Conservation (phyloP, 2,113 vertebrate genomes). For the Acrocephalus arundinaceus region DNA sequence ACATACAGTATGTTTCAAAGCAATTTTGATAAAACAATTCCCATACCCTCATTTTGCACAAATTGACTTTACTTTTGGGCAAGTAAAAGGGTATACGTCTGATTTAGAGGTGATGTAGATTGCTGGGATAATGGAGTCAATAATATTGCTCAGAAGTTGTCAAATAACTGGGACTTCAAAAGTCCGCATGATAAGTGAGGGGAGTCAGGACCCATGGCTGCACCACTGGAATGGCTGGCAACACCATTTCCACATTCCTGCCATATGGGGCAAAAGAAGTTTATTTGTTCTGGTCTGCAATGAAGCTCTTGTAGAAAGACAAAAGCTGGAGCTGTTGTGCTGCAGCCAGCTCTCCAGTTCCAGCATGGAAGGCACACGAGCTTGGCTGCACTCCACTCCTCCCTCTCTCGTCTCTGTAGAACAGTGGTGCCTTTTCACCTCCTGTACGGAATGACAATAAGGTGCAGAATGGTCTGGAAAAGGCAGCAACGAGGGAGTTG, state of each 20-base stretch:
- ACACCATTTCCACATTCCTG: rapidly evolving
- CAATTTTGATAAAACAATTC: not conserved
- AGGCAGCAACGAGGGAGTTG: not conserved
- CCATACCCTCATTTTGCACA: not conserved
- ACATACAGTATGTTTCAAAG: not conserved
- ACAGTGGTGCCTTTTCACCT: not conserved
- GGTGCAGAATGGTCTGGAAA: not conserved
- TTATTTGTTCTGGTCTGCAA: rapidly evolving
- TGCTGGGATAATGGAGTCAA: not conserved
- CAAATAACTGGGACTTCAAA: not conserved
- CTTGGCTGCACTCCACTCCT: not conserved
- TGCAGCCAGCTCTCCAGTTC: not conserved
- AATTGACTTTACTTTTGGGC: not conserved
- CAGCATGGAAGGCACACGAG: rapidly evolving
- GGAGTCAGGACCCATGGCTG: no score
- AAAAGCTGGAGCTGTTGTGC: not conserved
- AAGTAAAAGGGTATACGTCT: not conserved
- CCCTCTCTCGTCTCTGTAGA: rapidly evolving
- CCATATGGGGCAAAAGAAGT: not conserved
- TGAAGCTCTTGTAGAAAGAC: not conserved
- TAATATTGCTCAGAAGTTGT: not conserved
- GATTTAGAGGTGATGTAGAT: not conserved
- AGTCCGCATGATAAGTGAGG: rapidly evolving
- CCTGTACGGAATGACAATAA: not conserved
- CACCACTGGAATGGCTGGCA: not conserved